phyloP scores from a whole-genome alignment of 2,888 invertebrate species.

The Saturnia pavonia region DNA sequence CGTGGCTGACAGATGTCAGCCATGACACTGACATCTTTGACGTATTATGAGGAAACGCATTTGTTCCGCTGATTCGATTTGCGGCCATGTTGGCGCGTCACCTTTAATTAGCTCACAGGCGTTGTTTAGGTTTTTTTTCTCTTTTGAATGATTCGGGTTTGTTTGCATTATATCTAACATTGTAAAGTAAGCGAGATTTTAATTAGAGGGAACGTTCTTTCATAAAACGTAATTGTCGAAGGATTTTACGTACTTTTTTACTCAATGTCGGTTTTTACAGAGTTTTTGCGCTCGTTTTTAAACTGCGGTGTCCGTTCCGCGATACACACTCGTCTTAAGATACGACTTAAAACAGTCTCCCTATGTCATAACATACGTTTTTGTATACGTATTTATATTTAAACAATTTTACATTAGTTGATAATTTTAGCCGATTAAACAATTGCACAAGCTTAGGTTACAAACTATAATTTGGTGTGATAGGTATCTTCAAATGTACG shows the following conservation, averaged over 20 bases:
- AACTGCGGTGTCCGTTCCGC: neutral
- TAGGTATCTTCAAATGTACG: no score
- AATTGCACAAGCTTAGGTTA: no score
- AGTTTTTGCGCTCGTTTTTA: neutral
- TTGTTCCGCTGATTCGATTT: neutral
- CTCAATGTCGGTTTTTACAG: neutral
- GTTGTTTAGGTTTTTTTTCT: neutral
- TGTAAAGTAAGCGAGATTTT: no score
- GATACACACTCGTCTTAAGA: neutral
- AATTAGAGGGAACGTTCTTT: no score
- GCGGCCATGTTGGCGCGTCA: neutral
- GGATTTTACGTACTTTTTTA: neutral
- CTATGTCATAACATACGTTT: no score
- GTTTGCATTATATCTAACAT: neutral
- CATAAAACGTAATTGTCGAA: neutral
- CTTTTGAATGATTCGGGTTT: neutral
- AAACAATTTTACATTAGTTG: no score
- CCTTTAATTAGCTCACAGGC: neutral
- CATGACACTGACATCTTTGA: constrained; percentile 9
- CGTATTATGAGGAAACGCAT: constrained; percentile 9
- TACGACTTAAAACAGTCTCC: neutral
- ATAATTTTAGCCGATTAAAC: no score
- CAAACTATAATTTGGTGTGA: no score
- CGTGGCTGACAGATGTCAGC: constrained; percentile 8
- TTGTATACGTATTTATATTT: no score